These are phyloP conservation scores for Pammene fasciana DNA, from an alignment of 2,888 invertebrate genomes.

Conservation along the genomic window DNA sequence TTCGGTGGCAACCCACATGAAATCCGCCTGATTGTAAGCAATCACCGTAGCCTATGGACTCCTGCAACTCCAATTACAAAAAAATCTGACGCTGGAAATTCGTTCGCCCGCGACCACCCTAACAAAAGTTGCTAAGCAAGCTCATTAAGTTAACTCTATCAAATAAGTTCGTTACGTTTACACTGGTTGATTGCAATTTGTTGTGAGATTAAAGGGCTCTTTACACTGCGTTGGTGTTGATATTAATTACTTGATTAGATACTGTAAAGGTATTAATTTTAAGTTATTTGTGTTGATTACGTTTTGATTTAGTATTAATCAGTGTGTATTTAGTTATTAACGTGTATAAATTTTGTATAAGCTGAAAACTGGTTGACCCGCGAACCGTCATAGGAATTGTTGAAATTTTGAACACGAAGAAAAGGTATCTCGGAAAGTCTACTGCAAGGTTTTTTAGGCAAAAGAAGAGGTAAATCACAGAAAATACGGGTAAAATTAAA, in stretches of 20 bases:
- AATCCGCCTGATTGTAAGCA: no score
- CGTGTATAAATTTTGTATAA: no score
- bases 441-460: no score
- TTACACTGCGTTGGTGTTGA: not conserved
- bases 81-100: not conserved
- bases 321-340: not conserved
- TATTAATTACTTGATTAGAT: not conserved
- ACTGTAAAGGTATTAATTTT: not conserved
- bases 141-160: constrained; percentile 36
- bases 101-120: constrained; percentile 1
- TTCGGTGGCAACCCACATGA: no score
- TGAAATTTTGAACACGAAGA: no score
- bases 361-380: no score
- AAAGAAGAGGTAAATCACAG: no score
- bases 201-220: constrained; percentile 12
- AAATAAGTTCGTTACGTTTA: constrained; percentile 34
- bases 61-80: no score
- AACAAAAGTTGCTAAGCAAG: constrained; percentile 26
- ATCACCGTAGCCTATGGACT: no score
- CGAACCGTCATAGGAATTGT: no score
- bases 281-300: not conserved
- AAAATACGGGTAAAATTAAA: no score
- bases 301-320: not conserved
- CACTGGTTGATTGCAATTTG: constrained; percentile 32
- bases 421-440: no score